phyloP scores from a whole-genome alignment of 2,888 invertebrate species.

The Tetanocera ferruginea region DNA sequence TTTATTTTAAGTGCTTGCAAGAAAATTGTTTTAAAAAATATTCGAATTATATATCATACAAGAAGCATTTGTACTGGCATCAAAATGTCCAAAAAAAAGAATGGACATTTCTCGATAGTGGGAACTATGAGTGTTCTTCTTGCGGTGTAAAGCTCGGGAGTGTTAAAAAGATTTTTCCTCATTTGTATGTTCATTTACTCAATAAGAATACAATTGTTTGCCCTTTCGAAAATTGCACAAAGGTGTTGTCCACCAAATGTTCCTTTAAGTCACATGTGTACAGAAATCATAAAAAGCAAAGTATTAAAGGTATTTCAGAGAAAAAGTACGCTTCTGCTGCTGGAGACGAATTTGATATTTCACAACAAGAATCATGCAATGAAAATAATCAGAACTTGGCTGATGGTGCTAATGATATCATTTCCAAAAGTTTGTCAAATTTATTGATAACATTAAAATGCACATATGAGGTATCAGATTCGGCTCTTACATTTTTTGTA shows the following conservation, averaged over 20 bases:
- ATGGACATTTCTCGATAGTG: background rate
- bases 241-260: background rate
- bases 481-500: no score
- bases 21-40: background rate
- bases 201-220: background rate
- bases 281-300: background rate
- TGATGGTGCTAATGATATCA: no score
- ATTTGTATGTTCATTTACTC: background rate
- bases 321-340: background rate
- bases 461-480: no score
- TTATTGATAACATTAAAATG: no score
- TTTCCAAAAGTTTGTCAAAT: no score
- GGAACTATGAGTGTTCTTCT: background rate
- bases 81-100: background rate
- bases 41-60: background rate
- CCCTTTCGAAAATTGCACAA: background rate
- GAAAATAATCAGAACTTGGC: background rate
- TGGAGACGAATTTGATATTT: background rate
- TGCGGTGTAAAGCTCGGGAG: background rate
- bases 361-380: background rate
- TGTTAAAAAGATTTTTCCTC: background rate
- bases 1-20: background rate
- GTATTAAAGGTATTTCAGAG: background rate
- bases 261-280: background rate
- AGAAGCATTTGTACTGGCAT: background rate